Conservation (phyloP, 1,140 invertebrate genomes). For the Saxidomus purpurata region DNA sequence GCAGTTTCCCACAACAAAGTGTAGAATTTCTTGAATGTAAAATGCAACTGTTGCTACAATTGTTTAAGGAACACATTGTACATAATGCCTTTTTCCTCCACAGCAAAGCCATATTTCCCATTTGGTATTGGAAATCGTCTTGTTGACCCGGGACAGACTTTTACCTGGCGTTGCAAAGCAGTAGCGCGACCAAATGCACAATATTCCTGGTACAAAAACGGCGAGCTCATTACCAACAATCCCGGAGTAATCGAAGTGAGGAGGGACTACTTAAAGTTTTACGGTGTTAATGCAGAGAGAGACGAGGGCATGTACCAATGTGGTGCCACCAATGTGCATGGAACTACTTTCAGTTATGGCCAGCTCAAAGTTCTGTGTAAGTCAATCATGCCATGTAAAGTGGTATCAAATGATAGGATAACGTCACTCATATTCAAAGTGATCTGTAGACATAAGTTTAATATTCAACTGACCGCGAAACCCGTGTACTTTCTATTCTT, state of each 20-base stretch:
- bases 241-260: conserved; percentile 37
- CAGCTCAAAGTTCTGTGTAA: conserved; percentile 91
- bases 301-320: conserved; percentile 96
- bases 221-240: neutral
- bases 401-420: no score
- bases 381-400: neutral
- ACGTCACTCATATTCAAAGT: no score
- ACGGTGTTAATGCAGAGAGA: conserved; percentile 2
- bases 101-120: conserved; percentile 96
- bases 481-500: no score
- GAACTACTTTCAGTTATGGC: conserved; percentile 94
- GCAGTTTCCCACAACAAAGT: no score
- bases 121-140: conserved; percentile 95
- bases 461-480: no score
- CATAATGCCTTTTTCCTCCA: no score
- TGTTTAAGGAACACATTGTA: no score
- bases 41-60: no score
- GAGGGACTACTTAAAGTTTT: conserved; percentile 30
- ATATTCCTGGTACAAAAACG: conserved; percentile 94
- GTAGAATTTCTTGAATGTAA: no score
- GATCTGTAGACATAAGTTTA: no score
- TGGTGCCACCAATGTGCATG: conserved; percentile 95
- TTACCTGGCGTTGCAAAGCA: conserved; percentile 97
- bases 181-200: conserved; percentile 97
- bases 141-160: conserved; percentile 92